These are phyloP conservation scores for Gyps fulvus DNA, from an alignment of 2,113 vertebrate genomes.

Conservation along the genomic window DNA sequence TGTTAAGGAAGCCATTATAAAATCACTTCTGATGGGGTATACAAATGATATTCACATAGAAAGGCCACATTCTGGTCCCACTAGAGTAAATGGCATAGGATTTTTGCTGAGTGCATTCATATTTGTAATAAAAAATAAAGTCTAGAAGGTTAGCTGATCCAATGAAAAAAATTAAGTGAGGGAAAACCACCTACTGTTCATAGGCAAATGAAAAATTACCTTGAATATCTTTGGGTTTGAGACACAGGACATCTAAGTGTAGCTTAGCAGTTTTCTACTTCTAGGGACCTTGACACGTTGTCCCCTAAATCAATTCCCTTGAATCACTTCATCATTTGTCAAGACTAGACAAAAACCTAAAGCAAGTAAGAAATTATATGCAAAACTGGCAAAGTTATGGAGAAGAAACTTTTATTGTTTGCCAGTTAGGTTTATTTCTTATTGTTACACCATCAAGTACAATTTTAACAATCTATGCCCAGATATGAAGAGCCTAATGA, in stretches of 20 bases:
- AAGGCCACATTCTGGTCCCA: not conserved
- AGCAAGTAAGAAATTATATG: not conserved
- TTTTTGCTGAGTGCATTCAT: not conserved
- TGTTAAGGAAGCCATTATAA: conserved; percentile 15
- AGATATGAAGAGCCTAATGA: not conserved
- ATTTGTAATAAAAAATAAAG: not conserved
- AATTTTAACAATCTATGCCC: not conserved
- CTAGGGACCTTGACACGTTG: not conserved
- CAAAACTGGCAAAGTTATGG: not conserved
- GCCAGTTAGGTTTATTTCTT: not conserved
- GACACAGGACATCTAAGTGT: not conserved
- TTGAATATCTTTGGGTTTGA: not conserved
- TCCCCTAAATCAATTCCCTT: not conserved
- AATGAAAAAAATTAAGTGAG: not conserved
- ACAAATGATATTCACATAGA: not conserved
- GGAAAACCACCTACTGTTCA: not conserved
- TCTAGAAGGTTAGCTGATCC: not conserved
- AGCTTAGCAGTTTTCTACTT: not conserved
- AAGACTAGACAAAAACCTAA: not conserved
- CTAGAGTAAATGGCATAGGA: not conserved
- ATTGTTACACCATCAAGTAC: not conserved
- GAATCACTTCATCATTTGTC: not conserved
- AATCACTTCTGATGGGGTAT: not conserved
- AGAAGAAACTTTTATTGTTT: not conserved
- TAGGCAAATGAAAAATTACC: not conserved